Percentiles rank a stretch among this genome's conserved stretches.
Conservation (phyloP, 2,888 invertebrate species). For the Malachius bipustulatus region DNA sequence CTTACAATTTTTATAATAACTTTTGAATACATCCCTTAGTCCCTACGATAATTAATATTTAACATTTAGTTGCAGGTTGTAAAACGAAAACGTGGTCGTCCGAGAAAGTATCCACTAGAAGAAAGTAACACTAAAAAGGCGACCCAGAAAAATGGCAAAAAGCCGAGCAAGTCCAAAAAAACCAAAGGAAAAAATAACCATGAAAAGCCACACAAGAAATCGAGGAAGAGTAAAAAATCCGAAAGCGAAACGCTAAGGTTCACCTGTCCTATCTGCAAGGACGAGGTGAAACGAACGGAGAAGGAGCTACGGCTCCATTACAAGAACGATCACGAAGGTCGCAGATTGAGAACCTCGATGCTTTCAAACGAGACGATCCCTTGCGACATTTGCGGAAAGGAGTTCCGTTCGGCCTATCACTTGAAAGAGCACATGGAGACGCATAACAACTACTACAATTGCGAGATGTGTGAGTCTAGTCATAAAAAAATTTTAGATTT, state of each 20-base stretch:
- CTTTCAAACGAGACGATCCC: constrained; percentile 23
- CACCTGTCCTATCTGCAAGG: constrained; percentile 28
- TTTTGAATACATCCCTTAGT: too few species aligned
- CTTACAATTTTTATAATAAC: too few species aligned
- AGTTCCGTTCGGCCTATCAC: constrained; percentile 27
- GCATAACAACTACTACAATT: constrained; percentile 33
- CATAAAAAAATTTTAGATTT: constrained; percentile 34
- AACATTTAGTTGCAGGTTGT: too few species aligned
- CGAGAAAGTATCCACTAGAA: constrained; percentile 10
- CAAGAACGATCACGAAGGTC: constrained; percentile 25
- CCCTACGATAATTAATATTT: too few species aligned
- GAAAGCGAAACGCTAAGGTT: constrained; percentile 10
- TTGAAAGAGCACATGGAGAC: constrained; percentile 33
- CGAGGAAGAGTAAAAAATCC: constrained; percentile 8
- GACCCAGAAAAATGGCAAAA: constrained; percentile 1
- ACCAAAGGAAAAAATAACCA: background rate
- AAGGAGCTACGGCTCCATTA: constrained; percentile 27
- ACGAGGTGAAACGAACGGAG: constrained; percentile 23
- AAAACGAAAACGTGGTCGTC: constrained; percentile 15
- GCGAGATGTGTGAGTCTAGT: constrained; percentile 31
- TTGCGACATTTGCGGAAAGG: constrained; percentile 34
- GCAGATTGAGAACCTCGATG: constrained; percentile 24
- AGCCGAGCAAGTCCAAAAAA: background rate
- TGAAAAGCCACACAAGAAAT: constrained; percentile 9
- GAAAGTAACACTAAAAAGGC: constrained; percentile 2